phyloP scores from a whole-genome alignment of 2,888 invertebrate genomes.

The Liopterus haemorrhoidalis region DNA sequence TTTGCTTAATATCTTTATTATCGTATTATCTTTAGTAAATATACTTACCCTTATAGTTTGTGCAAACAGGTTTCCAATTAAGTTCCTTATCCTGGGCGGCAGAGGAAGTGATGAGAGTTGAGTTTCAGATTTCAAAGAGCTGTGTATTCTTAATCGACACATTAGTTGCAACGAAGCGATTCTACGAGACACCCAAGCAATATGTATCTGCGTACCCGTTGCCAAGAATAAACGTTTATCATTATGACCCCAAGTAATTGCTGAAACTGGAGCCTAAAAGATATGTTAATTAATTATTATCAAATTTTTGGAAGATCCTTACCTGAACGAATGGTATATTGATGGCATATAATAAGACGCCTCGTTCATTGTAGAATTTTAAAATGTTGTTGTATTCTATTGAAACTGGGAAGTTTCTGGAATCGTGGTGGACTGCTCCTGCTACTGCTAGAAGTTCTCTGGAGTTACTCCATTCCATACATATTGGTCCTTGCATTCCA shows the following conservation, averaged over 20 bases:
- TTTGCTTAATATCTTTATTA: too few species aligned
- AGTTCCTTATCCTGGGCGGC: constrained; percentile 78
- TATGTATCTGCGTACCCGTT: constrained; percentile 84
- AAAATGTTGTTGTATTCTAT: constrained; percentile 71
- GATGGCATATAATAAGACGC: constrained; percentile 73
- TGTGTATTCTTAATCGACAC: constrained; percentile 75
- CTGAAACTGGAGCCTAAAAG: constrained; percentile 74
- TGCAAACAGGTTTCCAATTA: constrained; percentile 80
- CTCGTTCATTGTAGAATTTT: constrained; percentile 86
- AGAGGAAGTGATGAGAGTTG: constrained; percentile 75
- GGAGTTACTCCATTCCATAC: constrained; percentile 96
- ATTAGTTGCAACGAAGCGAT: constrained; percentile 87
- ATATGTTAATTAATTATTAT: constrained; percentile 19
- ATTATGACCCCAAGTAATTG: constrained; percentile 97
- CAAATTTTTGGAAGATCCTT: constrained; percentile 27
- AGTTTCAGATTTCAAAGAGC: constrained; percentile 66
- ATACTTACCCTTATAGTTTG: constrained; percentile 82
- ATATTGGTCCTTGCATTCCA: constrained; percentile 70
- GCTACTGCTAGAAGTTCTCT: constrained; percentile 88
- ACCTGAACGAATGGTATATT: constrained; percentile 73
- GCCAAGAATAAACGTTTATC: constrained; percentile 92
- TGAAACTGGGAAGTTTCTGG: constrained; percentile 37
- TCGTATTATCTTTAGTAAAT: too few species aligned
- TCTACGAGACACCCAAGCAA: constrained; percentile 86
- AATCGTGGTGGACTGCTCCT: constrained; percentile 57